Conservation (phyloP, 2,888 invertebrate genomes). For the Ceriagrion tenellum region DNA sequence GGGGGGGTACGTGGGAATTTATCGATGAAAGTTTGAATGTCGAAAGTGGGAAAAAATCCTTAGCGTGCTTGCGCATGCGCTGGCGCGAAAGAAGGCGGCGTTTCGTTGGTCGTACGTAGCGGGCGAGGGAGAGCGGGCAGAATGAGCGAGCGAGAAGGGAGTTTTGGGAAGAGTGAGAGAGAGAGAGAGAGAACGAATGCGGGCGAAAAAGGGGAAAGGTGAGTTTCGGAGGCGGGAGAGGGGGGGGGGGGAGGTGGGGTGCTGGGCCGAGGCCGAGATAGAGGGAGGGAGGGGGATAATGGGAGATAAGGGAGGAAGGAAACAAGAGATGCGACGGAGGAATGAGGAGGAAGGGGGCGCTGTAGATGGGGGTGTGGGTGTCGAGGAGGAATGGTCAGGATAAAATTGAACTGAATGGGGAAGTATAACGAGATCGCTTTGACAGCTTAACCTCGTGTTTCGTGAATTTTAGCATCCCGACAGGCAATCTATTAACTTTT, state of each 20-base stretch:
- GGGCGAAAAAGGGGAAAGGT: constrained; percentile 9
- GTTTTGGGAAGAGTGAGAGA: not conserved
- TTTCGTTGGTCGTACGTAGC: constrained; percentile 32
- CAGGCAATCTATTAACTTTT: constrained; percentile 39
- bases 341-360: not conserved
- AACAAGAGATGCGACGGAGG: not conserved
- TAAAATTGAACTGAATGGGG: constrained; percentile 57
- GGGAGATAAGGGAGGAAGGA: constrained; percentile 34
- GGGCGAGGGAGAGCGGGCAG: not conserved
- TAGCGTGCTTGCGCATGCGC: constrained; percentile 41
- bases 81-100: constrained; percentile 49
- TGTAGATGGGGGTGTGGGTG: not conserved
- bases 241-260: not conserved
- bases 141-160: not conserved
- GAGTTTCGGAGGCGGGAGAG: not conserved
- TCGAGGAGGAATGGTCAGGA: constrained; percentile 14
- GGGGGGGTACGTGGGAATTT: constrained; percentile 55
- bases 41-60: constrained; percentile 30
- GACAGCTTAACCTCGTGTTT: constrained; percentile 40
- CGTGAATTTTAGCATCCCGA: constrained; percentile 52
- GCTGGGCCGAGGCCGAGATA: too few relatives aligned
- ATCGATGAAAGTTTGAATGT: constrained; percentile 65
- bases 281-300: not conserved
- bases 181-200: constrained; percentile 13
- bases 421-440: constrained; percentile 60